These are phyloP conservation scores for Heterodera filipjevi DNA, from an alignment of 2,888 invertebrate genomes.

Conservation along the genomic window DNA sequence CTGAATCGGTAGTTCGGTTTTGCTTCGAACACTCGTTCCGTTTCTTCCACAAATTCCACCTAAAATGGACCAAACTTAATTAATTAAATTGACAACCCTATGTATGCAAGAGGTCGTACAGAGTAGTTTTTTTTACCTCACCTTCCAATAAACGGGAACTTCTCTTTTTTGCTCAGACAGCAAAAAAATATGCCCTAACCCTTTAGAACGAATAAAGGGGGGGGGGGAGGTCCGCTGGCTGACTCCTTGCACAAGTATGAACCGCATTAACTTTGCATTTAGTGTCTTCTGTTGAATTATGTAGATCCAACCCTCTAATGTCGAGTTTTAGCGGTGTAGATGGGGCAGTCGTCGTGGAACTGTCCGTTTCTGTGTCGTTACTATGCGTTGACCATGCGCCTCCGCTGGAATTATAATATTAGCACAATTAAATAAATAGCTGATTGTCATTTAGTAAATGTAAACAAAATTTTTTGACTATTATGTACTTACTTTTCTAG, in stretches of 20 bases:
- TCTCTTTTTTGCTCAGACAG: no score
- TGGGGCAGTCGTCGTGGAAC: background rate
- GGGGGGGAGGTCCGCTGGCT: no score
- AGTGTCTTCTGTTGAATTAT: no score
- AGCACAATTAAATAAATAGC: background rate
- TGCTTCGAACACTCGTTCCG: background rate
- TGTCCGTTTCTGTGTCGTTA: constrained; percentile 21
- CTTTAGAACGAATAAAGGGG: no score
- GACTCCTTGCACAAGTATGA: no score
- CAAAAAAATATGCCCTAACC: no score
- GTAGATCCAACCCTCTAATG: background rate
- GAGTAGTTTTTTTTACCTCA: no score
- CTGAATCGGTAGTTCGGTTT: constrained; percentile 1
- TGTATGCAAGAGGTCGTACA: no score
- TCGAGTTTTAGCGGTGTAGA: background rate
- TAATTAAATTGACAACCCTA: no score
- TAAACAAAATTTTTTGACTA: background rate
- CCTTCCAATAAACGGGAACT: no score
- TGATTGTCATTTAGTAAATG: background rate
- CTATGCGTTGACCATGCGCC: background rate
- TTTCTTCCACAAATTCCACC: background rate
- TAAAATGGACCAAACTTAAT: background rate
- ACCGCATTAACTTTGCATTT: no score
- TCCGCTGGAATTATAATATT: background rate
- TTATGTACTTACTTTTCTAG: background rate